phyloP scores from a whole-genome alignment of 2,888 invertebrate species.

The Cephus pygmeus region DNA sequence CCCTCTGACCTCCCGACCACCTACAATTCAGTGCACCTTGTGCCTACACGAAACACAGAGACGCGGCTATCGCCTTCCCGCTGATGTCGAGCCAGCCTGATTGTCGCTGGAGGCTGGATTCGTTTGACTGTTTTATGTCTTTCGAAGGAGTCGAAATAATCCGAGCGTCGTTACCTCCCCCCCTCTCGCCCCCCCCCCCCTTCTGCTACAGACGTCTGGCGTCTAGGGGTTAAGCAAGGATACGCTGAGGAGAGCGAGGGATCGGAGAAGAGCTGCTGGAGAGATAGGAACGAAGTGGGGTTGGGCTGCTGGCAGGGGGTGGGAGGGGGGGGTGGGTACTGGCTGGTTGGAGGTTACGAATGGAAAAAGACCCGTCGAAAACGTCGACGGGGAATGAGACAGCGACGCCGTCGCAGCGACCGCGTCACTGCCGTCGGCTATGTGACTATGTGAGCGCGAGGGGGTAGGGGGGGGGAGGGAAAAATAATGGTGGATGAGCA shows the following conservation, averaged over 20 bases:
- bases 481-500: conserved; percentile 54
- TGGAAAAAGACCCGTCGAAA: conserved; percentile 12
- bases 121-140: too few relatives aligned
- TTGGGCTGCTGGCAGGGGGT: conserved; percentile 19
- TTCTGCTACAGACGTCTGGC: conserved; percentile 32
- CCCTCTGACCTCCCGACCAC: too few relatives aligned
- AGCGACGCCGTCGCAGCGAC: too few relatives aligned
- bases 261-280: conserved; percentile 14
- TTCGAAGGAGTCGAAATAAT: too few relatives aligned
- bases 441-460: too few relatives aligned
- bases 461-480: conserved; percentile 26
- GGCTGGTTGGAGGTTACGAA: conserved; percentile 9
- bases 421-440: too few relatives aligned
- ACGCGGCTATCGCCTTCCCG: too few relatives aligned
- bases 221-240: conserved; percentile 36
- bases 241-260: conserved; percentile 20
- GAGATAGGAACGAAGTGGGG: conserved; percentile 16
- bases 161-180: conserved; percentile 28
- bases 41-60: too few relatives aligned
- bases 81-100: too few relatives aligned
- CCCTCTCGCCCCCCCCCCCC: conserved; percentile 19
- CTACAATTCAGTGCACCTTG: too few relatives aligned
- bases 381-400: too few relatives aligned
- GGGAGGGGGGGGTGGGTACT: neutral
- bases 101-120: too few relatives aligned